These are phyloP conservation scores for Phocoena phocoena DNA, from an alignment of 2,113 vertebrate genomes.

Conservation along the genomic window DNA sequence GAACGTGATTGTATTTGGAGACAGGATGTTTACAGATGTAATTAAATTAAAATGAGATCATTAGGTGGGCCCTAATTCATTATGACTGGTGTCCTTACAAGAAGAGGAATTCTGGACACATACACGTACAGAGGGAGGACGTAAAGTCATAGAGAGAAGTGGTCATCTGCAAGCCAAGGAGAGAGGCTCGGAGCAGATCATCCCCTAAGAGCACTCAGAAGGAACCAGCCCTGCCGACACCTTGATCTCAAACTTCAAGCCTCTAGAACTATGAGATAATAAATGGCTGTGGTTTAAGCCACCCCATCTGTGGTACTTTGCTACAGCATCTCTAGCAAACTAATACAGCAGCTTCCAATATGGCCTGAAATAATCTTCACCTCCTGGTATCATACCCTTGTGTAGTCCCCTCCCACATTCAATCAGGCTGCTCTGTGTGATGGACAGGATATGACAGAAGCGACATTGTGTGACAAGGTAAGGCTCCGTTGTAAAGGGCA, in stretches of 20 bases:
- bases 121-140: neutral
- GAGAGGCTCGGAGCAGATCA: neutral
- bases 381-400: accelerated
- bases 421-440: neutral
- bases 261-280: accelerated
- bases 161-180: neutral
- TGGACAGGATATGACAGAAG: neutral
- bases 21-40: neutral
- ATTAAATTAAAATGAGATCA: neutral
- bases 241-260: neutral
- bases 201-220: neutral
- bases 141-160: neutral
- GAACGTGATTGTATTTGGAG: neutral
- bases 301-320: accelerated
- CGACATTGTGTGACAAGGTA: accelerated
- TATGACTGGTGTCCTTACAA: neutral
- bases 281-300: neutral
- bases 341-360: neutral
- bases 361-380: accelerated
- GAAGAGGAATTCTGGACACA: neutral
- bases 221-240: neutral
- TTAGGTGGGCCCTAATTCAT: neutral
- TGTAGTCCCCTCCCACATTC: neutral
- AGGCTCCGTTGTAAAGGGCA: neutral
- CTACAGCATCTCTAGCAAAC: too few species aligned